These are phyloP conservation scores for Ctenochaetus hawaiiensis DNA, from an alignment of 2,797 vertebrate genomes.

Conservation along the genomic window DNA sequence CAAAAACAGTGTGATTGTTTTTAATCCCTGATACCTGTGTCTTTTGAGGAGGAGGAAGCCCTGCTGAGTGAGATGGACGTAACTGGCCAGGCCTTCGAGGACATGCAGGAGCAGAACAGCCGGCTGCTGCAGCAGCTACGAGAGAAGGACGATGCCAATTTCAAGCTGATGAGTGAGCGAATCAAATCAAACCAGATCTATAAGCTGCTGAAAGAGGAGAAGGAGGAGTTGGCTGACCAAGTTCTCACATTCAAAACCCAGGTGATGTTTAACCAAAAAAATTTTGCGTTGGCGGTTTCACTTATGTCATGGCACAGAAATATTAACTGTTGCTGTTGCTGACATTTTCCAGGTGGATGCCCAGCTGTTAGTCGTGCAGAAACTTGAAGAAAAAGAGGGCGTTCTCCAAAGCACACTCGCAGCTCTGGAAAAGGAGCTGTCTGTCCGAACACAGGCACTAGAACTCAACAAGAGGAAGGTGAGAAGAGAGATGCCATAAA, in stretches of 20 bases:
- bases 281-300: not conserved
- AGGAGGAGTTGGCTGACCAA: constrained; percentile 94
- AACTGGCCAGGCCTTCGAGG: constrained; percentile 94
- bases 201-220: constrained; percentile 94
- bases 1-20: constrained; percentile 13
- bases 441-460: constrained; percentile 89
- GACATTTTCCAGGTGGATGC: constrained; percentile 89
- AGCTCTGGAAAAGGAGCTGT: constrained; percentile 91
- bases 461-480: constrained; percentile 96
- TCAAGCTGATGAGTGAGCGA: constrained; percentile 95
- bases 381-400: constrained; percentile 94
- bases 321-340: not conserved
- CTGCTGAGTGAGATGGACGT: constrained; percentile 95
- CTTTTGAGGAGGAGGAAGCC: constrained; percentile 90
- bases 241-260: constrained; percentile 94
- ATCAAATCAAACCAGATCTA: constrained; percentile 98
- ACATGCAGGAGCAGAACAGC: constrained; percentile 98
- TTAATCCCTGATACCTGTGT: constrained; percentile 48
- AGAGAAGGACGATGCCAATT: constrained; percentile 96
- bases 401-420: constrained; percentile 91
- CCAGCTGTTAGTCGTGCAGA: constrained; percentile 93
- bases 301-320: not conserved
- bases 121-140: constrained; percentile 92
- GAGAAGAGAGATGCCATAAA: constrained; percentile 41
- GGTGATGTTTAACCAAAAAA: constrained; percentile 74